A percentile compares a stretch with the other conserved stretches of the same genome.
Evolutionary conservation across 2,888 invertebrate species (phyloP).

Genomic region (Salpingus planirostris): DNA sequence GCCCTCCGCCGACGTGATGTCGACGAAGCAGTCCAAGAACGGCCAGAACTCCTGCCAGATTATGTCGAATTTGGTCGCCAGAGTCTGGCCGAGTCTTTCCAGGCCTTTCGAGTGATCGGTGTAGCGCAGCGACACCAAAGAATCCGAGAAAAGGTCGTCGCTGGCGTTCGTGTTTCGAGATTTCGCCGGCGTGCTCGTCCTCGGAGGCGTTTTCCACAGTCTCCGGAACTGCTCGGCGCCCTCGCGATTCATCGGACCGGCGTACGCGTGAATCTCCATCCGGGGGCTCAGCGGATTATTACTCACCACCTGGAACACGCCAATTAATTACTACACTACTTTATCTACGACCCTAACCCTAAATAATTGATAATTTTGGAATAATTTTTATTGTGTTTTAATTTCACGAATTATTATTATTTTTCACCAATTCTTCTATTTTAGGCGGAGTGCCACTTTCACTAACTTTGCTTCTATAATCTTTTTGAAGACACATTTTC

Average conservation of each 20-base stretch:
- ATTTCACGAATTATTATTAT: too few species aligned
- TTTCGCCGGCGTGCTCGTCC: conserved; percentile 26
- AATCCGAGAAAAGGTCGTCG: conserved; percentile 5
- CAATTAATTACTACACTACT: too few species aligned
- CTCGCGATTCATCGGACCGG: conserved; percentile 80
- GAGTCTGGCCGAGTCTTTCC: conserved; percentile 70
- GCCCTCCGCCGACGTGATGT: conserved; percentile 67
- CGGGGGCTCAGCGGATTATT: conserved; percentile 58
- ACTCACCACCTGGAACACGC: conserved; percentile 56
- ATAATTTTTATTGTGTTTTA: too few species aligned
- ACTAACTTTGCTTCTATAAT: too few species aligned
- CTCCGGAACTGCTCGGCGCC: conserved; percentile 64
- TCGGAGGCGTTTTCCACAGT: conserved; percentile 78
- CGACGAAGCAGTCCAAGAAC: conserved; percentile 73
- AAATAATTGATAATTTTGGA: too few species aligned
- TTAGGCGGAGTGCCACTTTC: too few species aligned
- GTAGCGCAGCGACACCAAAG: conserved; percentile 24
- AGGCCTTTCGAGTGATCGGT: conserved; percentile 77
- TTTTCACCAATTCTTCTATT: too few species aligned
- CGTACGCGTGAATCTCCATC: conserved; percentile 74
- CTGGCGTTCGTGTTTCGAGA: conserved; percentile 1
- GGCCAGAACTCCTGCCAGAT: conserved; percentile 92
- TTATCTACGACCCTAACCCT: too few species aligned
- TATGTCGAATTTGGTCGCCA: conserved; percentile 63
- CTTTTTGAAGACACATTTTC: too few species aligned